phyloP scores from a whole-genome alignment of 1,140 invertebrate species.

The Drosophila mauritiana region DNA sequence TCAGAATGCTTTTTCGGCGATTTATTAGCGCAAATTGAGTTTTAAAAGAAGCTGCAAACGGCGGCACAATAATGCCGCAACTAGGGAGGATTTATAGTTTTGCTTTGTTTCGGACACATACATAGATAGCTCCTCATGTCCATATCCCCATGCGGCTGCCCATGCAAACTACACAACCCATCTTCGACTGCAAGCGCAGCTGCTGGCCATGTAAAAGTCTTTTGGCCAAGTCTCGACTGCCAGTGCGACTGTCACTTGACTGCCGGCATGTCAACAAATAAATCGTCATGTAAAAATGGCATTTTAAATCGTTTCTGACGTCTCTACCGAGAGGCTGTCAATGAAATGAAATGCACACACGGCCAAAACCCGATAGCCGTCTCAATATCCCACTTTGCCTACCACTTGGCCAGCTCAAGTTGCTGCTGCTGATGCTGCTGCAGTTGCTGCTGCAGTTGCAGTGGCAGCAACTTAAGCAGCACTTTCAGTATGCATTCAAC shows the following conservation, averaged over 20 bases:
- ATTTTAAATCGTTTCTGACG: constrained; percentile 82
- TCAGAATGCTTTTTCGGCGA: constrained; percentile 81
- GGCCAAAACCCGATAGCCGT: constrained; percentile 39
- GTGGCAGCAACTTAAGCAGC: constrained; percentile 15
- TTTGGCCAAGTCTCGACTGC: constrained; percentile 31
- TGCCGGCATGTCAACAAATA: constrained; percentile 78
- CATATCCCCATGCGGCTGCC: constrained; percentile 13
- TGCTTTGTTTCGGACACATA: constrained; percentile 3
- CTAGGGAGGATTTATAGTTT: constrained; percentile 63
- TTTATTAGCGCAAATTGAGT: constrained; percentile 83
- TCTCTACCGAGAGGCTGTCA: constrained; percentile 76
- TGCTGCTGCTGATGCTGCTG: background rate
- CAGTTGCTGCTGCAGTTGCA: constrained; percentile 1
- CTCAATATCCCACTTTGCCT: constrained; percentile 32
- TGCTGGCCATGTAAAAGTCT: constrained; percentile 69
- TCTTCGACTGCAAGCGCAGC: constrained; percentile 64
- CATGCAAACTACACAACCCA: constrained; percentile 72
- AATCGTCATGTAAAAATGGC: constrained; percentile 83
- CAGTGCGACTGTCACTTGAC: constrained; percentile 27
- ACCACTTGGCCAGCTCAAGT: constrained; percentile 12
- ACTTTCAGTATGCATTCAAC: constrained; percentile 28
- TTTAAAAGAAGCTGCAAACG: constrained; percentile 71
- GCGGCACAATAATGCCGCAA: constrained; percentile 7
- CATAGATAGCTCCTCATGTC: too few species aligned
- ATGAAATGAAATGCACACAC: constrained; percentile 81